Conservation (phyloP, 2,797 vertebrate species). For the Clarias pachynema region DNA sequence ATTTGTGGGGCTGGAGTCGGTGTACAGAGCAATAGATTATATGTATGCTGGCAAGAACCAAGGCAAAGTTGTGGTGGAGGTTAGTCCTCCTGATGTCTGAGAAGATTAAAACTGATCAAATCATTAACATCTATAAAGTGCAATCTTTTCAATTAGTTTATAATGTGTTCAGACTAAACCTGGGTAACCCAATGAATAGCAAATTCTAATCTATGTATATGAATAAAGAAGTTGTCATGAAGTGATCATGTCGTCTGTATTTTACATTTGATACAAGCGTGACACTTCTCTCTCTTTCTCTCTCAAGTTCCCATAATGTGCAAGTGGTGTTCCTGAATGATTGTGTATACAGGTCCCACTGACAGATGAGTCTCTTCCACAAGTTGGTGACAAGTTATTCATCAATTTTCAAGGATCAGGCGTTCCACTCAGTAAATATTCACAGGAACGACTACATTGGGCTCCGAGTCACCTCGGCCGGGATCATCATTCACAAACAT, state of each 20-base stretch:
- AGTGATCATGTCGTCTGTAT: background rate
- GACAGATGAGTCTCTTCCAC: too few relatives aligned
- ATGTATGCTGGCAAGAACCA: constrained; percentile 91
- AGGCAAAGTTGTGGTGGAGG: constrained; percentile 91
- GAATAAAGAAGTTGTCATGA: background rate
- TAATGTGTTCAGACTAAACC: background rate
- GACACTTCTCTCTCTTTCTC: background rate
- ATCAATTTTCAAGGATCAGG: too few relatives aligned
- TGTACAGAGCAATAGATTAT: constrained; percentile 90
- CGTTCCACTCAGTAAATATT: too few relatives aligned
- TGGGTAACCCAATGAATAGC: background rate
- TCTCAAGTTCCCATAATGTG: background rate
- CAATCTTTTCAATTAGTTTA: background rate
- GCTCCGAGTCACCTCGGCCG: too few relatives aligned
- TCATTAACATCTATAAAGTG: background rate
- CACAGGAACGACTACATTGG: too few relatives aligned
- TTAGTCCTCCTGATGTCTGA: constrained; percentile 70
- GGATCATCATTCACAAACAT: too few relatives aligned
- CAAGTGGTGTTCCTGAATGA: too few relatives aligned
- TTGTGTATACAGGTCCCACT: too few relatives aligned
- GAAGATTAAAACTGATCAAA: background rate
- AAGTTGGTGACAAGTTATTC: too few relatives aligned
- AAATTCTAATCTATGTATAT: background rate
- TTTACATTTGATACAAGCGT: background rate
- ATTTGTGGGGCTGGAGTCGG: constrained; percentile 85